These are phyloP conservation scores for Rapana venosa DNA, from an alignment of 2,888 invertebrate species.

Conservation along the genomic window DNA sequence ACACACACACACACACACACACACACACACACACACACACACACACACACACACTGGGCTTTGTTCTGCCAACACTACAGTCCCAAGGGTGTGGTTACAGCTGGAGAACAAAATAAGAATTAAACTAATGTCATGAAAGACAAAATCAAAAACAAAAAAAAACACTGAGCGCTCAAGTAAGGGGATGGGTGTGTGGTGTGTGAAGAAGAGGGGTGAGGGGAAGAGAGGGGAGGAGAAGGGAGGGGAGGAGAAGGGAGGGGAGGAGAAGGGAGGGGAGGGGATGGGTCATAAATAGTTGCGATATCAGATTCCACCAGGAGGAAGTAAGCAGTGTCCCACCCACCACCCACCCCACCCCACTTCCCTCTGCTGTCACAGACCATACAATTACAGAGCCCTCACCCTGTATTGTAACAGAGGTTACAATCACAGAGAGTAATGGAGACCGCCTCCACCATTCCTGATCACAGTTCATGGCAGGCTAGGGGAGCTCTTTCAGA, in stretches of 20 bases:
- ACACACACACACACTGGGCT: not conserved
- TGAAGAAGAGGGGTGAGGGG: not conserved
- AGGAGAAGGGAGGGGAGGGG: not conserved
- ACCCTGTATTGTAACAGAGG: too few relatives aligned
- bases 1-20: conserved; percentile 23
- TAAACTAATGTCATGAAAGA: too few relatives aligned
- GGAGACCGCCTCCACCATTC: too few relatives aligned
- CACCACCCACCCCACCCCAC: too few relatives aligned
- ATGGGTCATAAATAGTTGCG: not conserved
- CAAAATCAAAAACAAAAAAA: not conserved
- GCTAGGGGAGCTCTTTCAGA: too few relatives aligned
- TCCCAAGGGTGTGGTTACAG: not conserved
- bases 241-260: not conserved
- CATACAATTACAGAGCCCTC: not conserved
- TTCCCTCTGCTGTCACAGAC: not conserved
- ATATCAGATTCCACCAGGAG: conserved; percentile 14
- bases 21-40: conserved; percentile 27
- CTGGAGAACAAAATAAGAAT: not conserved
- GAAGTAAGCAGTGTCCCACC: not conserved
- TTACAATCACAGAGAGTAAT: too few relatives aligned
- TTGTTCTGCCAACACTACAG: not conserved
- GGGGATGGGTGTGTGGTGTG: too few relatives aligned
- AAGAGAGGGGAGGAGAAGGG: not conserved
- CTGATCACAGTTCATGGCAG: too few relatives aligned
- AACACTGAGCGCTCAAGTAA: too few relatives aligned